These are phyloP conservation scores for Catocala fraxini DNA, from an alignment of 2,888 invertebrate species.

Conservation along the genomic window DNA sequence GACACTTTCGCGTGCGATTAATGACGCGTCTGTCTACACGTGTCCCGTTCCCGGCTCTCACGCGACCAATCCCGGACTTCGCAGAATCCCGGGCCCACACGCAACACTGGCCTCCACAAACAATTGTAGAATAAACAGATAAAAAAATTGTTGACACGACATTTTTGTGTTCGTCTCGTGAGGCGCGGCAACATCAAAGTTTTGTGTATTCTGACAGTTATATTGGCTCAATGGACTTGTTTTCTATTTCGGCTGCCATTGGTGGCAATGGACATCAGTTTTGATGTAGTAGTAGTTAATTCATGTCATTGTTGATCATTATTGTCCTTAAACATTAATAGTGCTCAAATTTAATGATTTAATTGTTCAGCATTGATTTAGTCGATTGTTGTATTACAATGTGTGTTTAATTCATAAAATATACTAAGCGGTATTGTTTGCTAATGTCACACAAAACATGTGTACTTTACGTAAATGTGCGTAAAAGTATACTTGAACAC, in stretches of 20 bases:
- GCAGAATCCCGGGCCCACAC: slow-evolving; percentile 57
- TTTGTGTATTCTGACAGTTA: slow-evolving; percentile 17
- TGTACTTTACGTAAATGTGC: no score
- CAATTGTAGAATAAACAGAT: slow-evolving; percentile 44
- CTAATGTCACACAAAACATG: no score
- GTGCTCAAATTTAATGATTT: neutral
- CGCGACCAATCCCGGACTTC: slow-evolving; percentile 54
- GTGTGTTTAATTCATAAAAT: no score
- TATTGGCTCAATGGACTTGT: slow-evolving; percentile 27
- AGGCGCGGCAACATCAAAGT: slow-evolving; percentile 44
- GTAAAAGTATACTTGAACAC: no score
- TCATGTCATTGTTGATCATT: no score
- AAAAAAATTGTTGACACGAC: slow-evolving; percentile 45
- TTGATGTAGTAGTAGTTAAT: no score
- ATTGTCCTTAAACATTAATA: no score
- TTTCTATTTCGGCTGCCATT: neutral
- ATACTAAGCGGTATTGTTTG: no score
- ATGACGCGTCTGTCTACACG: slow-evolving; percentile 45
- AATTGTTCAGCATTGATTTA: neutral
- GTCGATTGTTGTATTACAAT: no score
- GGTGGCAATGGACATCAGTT: no score
- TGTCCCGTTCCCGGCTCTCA: slow-evolving; percentile 44
- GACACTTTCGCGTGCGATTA: slow-evolving; percentile 47
- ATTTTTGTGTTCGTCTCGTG: slow-evolving; percentile 36
- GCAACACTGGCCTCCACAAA: slow-evolving; percentile 50